Evolutionary conservation across 2,888 invertebrate species (phyloP).

Genomic region (Ischnura elegans): DNA sequence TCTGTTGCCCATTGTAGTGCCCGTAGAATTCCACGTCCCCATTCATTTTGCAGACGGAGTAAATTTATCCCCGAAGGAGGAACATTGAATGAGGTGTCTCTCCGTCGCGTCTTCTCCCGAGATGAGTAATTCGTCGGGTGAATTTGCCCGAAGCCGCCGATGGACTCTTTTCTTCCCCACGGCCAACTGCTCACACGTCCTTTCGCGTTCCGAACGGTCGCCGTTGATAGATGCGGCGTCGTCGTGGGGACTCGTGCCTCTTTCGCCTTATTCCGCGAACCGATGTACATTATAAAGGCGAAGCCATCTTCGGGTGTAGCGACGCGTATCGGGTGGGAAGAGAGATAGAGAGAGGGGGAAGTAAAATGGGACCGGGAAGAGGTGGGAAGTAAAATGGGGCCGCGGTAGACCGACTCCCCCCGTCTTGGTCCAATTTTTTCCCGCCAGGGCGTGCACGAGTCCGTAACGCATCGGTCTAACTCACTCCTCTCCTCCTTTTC

Average conservation of each 20-base stretch:
- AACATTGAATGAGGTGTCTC: background rate
- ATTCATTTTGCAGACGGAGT: no score
- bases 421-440: constrained; percentile 5
- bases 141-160: background rate
- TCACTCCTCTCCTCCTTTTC: background rate
- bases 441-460: background rate
- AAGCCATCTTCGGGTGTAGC: background rate
- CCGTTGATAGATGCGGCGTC: background rate
- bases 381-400: no score
- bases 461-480: background rate
- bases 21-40: no score
- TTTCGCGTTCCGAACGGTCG: background rate
- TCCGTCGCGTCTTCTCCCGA: background rate
- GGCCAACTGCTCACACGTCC: background rate
- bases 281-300: background rate
- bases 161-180: background rate
- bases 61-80: background rate
- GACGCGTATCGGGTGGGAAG: background rate
- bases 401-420: background rate
- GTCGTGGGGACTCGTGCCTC: background rate
- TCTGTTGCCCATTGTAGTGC: no score
- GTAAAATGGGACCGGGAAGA: no score
- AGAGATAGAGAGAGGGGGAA: background rate
- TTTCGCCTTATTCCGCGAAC: background rate
- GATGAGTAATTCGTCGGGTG: background rate